Evolutionary conservation across 2,888 invertebrate genomes (phyloP).

Genomic region (Choreutis nemorana): DNA sequence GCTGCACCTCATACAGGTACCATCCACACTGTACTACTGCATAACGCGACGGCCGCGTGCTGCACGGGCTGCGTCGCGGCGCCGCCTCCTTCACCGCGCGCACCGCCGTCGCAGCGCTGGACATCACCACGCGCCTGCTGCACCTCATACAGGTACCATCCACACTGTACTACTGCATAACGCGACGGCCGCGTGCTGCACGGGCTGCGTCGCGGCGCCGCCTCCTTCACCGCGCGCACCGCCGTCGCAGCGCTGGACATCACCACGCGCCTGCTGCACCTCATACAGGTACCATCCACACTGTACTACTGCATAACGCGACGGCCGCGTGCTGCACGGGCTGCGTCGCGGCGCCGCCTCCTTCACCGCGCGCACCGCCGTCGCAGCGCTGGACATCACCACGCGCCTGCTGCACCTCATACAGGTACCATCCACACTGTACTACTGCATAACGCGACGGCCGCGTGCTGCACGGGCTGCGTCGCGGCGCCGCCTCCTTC

Average conservation of each 20-base stretch:
- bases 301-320: conserved; percentile 68
- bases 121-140: conserved; percentile 88
- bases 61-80: conserved; percentile 85
- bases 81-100: conserved; percentile 91
- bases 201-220: conserved; percentile 87
- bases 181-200: conserved; percentile 88
- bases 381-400: conserved; percentile 94
- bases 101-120: conserved; percentile 92
- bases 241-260: conserved; percentile 95
- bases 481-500: conserved; percentile 90
- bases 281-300: conserved; percentile 74
- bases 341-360: conserved; percentile 89
- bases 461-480: conserved; percentile 80
- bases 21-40: neutral
- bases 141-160: conserved; percentile 84
- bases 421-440: too few relatives aligned
- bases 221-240: conserved; percentile 89
- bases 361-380: conserved; percentile 88
- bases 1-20: conserved; percentile 83
- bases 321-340: conserved; percentile 85
- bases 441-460: conserved; percentile 78
- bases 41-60: conserved; percentile 88
- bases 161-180: too few relatives aligned
- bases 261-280: conserved; percentile 84
- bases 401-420: conserved; percentile 85